A percentile compares a stretch with the other conserved stretches of the same genome.
Evolutionary conservation across 2,797 vertebrate species (phyloP).

Genomic region (Fundulus diaphanus): DNA sequence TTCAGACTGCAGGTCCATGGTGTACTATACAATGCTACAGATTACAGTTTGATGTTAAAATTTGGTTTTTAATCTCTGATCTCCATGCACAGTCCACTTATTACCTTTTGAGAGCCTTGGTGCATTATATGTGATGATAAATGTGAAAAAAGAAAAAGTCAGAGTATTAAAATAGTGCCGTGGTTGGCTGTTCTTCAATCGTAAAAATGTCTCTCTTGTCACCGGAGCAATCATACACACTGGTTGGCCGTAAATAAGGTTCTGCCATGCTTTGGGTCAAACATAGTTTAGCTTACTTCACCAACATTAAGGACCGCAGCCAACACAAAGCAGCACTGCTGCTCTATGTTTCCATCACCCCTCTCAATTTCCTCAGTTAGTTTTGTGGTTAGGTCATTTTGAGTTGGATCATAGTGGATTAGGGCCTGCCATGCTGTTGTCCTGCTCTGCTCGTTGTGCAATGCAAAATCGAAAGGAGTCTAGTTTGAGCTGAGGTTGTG

Average conservation of each 20-base stretch:
- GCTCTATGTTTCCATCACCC: slow-evolving; percentile 17
- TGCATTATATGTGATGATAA: slow-evolving; percentile 4
- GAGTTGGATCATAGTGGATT: background rate
- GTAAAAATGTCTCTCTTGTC: slow-evolving; percentile 6
- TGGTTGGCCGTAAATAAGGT: background rate
- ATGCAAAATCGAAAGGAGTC: background rate
- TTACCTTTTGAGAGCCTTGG: background rate
- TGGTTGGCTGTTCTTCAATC: background rate
- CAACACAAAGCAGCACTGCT: background rate
- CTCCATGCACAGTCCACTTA: background rate
- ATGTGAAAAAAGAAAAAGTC: background rate
- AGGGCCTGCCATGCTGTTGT: slow-evolving; percentile 4
- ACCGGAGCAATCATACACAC: background rate
- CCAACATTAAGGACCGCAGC: background rate
- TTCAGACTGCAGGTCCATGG: background rate
- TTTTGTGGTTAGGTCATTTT: slow-evolving; percentile 16
- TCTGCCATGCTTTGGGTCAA: slow-evolving; percentile 3
- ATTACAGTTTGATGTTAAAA: too few species aligned
- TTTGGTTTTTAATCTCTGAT: background rate
- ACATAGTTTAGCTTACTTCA: slow-evolving; percentile 13
- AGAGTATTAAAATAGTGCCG: background rate
- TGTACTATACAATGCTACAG: background rate
- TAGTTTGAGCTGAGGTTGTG: too few species aligned
- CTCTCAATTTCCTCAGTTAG: slow-evolving; percentile 15
- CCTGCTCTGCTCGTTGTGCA: background rate